Conservation (phyloP, 2,888 invertebrate species). For the Troides oblongomaculatus region DNA sequence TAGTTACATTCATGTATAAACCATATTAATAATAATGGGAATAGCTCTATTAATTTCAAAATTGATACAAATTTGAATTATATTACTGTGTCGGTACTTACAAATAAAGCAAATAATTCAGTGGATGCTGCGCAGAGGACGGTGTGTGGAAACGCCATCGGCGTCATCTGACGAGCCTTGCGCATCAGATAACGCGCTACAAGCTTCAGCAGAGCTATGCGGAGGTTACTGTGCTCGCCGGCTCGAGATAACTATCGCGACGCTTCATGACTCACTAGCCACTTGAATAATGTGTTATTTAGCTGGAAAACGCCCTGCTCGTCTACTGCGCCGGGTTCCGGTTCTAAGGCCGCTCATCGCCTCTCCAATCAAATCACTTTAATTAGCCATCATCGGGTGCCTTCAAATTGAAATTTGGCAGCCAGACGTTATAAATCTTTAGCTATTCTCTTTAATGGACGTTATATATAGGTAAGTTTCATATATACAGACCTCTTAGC, state of each 20-base stretch:
- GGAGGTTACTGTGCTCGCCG: constrained; percentile 37
- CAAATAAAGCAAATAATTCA: too few species aligned
- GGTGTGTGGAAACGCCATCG: constrained; percentile 31
- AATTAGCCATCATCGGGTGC: constrained; percentile 2
- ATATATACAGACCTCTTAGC: too few species aligned
- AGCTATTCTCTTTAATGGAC: too few species aligned
- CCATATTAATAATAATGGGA: too few species aligned
- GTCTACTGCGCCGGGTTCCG: constrained; percentile 8
- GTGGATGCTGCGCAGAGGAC: background rate
- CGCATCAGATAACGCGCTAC: constrained; percentile 36
- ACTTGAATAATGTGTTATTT: constrained; percentile 37
- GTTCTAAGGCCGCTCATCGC: background rate
- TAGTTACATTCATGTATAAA: too few species aligned
- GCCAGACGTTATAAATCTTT: too few species aligned
- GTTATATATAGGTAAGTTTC: too few species aligned
- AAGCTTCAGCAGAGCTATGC: constrained; percentile 33
- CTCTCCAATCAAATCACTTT: background rate
- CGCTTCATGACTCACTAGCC: constrained; percentile 35
- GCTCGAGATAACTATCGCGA: constrained; percentile 33
- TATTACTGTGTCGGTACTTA: too few species aligned
- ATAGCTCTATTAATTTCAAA: too few species aligned
- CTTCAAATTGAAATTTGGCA: background rate
- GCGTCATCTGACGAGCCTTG: constrained; percentile 36
- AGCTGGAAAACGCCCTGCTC: constrained; percentile 29
- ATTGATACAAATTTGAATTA: too few species aligned